Evolutionary conservation across 2,113 vertebrate genomes (phyloP), one percentile per base, ranked within the genome.

Genomic region (Ia io): DNA sequence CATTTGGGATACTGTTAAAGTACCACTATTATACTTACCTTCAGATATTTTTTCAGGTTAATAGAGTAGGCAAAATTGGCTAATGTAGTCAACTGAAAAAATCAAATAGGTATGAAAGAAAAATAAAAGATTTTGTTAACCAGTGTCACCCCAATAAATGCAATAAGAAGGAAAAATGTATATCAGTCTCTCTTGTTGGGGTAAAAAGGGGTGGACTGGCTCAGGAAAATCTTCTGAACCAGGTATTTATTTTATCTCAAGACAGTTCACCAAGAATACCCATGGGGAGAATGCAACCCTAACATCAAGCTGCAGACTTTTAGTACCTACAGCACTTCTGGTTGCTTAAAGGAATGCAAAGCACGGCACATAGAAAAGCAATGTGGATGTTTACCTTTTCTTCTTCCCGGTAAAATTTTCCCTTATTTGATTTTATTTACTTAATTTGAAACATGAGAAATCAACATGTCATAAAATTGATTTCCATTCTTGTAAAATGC

Each of bases 201-300:
- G 5, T 67, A 16, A 37, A 80, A 47, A 42, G 5, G 1, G 18
- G 6, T 44, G 7, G 12, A 23, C 49, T 22, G 16, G 30, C 22
- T 40, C 65, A 83, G 40, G 25, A 18, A 47, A 25, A 49, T 12
- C 11, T 82, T 12, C 40, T 96, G 49, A 89, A 6, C 11, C 1
- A 0, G 0, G 20, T 14, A 1, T 91, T 90, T 84, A 1, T 47
- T 70, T 87, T 79, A 5, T 78, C 93, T 97, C 78, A 94, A 99
- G 98, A 98, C 98, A 88, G 96, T 98, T 88, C 98, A 97, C 47
- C 98, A 98, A 74, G 98, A 99, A 94, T 96, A 99, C 22, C 98
- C 98, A 1, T 99, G 98, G 98, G 98, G 98, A 97, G 98, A 99
- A 77, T 99, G 98, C 95, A 98, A 98, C 9, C 98, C 98, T 78